Percentiles rank a stretch among this genome's conserved stretches.
Conservation (phyloP, 2,888 invertebrate species). For the Rhingia rostrata region DNA sequence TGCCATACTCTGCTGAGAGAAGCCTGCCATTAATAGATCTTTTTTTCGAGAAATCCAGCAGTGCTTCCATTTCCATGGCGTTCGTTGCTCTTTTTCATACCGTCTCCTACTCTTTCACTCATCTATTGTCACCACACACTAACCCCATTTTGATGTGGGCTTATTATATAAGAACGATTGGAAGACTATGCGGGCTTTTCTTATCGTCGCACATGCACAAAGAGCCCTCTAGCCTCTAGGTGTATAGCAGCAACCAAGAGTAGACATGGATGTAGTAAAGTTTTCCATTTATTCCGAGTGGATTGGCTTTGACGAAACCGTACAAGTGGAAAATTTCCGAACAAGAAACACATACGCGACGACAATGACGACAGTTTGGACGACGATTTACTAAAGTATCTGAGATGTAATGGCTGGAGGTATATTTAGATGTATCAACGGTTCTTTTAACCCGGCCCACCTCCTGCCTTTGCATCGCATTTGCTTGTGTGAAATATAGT, state of each 20-base stretch:
- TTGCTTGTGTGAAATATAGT: background rate
- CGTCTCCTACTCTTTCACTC: conserved; percentile 1
- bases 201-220: conserved; percentile 43
- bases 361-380: conserved; percentile 34
- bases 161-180: conserved; percentile 23
- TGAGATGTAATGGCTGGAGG: conserved; percentile 37
- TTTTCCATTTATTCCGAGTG: conserved; percentile 71
- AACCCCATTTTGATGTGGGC: conserved; percentile 40
- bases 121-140: conserved; percentile 29
- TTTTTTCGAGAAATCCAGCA: conserved; percentile 19
- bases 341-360: conserved; percentile 54
- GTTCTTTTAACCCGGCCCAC: conserved; percentile 25
- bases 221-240: background rate
- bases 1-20: background rate
- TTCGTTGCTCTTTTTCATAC: background rate
- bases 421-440: conserved; percentile 61
- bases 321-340: conserved; percentile 71
- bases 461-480: background rate
- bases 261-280: background rate
- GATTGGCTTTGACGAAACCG: conserved; percentile 72
- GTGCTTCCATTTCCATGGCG: conserved; percentile 1
- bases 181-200: conserved; percentile 35
- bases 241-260: background rate
- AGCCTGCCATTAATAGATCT: conserved; percentile 23
- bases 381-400: conserved; percentile 44